Evolutionary conservation across 2,888 invertebrate species (phyloP).

Genomic region (Folsomia candida): DNA sequence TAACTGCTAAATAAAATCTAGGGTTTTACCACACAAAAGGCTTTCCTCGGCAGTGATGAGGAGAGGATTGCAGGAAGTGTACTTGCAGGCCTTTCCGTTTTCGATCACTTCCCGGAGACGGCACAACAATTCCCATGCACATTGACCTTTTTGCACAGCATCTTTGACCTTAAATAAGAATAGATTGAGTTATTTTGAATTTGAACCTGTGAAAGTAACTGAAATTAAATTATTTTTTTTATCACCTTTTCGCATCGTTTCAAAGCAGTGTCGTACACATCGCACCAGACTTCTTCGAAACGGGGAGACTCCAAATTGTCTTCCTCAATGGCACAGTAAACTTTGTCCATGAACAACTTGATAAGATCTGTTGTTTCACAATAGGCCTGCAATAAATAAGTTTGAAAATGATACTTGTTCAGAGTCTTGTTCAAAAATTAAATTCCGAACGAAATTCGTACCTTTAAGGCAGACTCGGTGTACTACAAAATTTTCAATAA

Average conservation of each 20-base stretch:
- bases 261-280: conserved; percentile 37
- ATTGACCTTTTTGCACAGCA: conserved; percentile 45
- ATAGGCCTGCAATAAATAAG: conserved; percentile 32
- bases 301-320: conserved; percentile 47
- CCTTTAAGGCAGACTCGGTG: conserved; percentile 49
- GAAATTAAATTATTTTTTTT: not conserved
- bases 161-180: conserved; percentile 31
- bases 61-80: conserved; percentile 47
- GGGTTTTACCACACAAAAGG: conserved; percentile 42
- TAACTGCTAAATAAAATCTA: too few relatives aligned
- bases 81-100: conserved; percentile 47
- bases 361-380: conserved; percentile 47
- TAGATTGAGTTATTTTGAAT: not conserved
- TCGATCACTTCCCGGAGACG: conserved; percentile 48
- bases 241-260: conserved; percentile 43
- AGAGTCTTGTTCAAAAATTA: not conserved
- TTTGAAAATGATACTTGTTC: not conserved
- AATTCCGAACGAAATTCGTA: not conserved
- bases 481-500: too few relatives aligned
- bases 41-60: conserved; percentile 48
- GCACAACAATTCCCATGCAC: conserved; percentile 49
- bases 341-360: conserved; percentile 46
- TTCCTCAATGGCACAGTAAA: conserved; percentile 48
- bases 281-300: conserved; percentile 49
- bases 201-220: not conserved